A percentile compares a stretch with the other conserved stretches of the same genome.
Conservation (phyloP, 2,797 vertebrate species). For the Acrossocheilus fasciatus region DNA sequence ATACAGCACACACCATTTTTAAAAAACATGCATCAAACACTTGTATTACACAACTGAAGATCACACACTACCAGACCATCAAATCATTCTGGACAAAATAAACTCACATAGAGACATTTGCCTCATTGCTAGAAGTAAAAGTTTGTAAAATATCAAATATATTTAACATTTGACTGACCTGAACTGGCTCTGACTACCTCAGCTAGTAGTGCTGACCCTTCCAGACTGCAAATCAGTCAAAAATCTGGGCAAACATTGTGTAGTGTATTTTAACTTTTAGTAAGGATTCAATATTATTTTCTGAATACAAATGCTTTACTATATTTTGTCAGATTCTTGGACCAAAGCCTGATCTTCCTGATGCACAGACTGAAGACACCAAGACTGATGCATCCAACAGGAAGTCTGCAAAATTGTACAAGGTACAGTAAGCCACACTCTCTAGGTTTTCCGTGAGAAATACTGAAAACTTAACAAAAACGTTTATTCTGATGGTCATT, state of each 20-base stretch:
- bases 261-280: not conserved
- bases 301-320: not conserved
- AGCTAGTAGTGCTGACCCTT: not conserved
- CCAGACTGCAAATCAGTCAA: not conserved
- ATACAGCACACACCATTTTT: not conserved
- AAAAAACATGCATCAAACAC: not conserved
- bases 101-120: not conserved
- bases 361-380: conserved; percentile 58
- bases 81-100: not conserved
- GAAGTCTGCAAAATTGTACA: conserved; percentile 69
- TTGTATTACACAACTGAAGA: not conserved
- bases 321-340: conserved; percentile 68
- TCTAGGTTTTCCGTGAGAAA: not conserved
- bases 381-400: conserved; percentile 68
- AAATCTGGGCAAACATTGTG: not conserved
- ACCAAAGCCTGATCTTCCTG: conserved; percentile 71
- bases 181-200: not conserved
- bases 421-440: conserved; percentile 59
- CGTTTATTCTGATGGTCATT: not conserved
- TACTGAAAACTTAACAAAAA: not conserved
- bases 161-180: not conserved
- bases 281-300: not conserved
- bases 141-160: not conserved
- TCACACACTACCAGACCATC: not conserved
- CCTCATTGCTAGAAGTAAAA: not conserved